A percentile compares a stretch with the other conserved stretches of the same genome.
These are phyloP conservation scores for Echinops telfairi DNA, from an alignment of 2,113 vertebrate species.

Conservation along the genomic window DNA sequence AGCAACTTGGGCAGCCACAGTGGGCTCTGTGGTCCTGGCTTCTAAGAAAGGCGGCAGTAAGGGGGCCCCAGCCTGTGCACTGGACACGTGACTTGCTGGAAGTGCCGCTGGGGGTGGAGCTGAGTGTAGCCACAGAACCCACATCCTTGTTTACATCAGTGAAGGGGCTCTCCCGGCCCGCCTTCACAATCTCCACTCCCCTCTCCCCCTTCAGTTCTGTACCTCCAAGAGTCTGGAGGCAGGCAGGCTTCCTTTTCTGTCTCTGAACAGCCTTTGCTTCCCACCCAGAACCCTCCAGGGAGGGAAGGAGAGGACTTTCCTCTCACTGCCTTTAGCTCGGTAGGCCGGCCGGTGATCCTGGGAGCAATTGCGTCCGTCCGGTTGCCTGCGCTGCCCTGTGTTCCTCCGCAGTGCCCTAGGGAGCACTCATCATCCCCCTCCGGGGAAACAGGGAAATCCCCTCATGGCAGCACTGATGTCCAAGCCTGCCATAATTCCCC, in stretches of 20 bases:
- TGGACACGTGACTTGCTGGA: constrained; percentile 84
- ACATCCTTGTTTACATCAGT: constrained; percentile 85
- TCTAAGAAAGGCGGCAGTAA: constrained; percentile 79
- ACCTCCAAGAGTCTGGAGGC: constrained; percentile 51
- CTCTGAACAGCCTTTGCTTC: constrained; percentile 43
- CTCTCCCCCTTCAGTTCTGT: neutral
- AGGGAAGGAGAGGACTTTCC: neutral
- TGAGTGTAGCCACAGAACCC: constrained; percentile 77
- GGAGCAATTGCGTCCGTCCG: neutral
- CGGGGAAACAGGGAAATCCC: constrained; percentile 64
- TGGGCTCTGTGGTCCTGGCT: constrained; percentile 72
- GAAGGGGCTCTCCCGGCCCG: constrained; percentile 76
- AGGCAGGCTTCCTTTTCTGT: constrained; percentile 11
- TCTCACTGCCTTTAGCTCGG: neutral
- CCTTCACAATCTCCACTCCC: constrained; percentile 43
- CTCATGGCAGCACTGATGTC: constrained; percentile 47
- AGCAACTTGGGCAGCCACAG: constrained; percentile 65
- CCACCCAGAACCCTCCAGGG: constrained; percentile 26
- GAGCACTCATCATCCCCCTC: constrained; percentile 47
- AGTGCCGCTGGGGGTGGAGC: constrained; percentile 49
- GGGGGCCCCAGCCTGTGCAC: constrained; percentile 51
- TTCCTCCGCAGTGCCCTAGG: neutral
- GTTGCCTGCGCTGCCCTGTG: neutral
- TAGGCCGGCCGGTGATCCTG: neutral
- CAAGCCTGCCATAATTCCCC: constrained; percentile 41